Conservation (phyloP, 2,113 vertebrate species). For the Sceloporus undulatus region DNA sequence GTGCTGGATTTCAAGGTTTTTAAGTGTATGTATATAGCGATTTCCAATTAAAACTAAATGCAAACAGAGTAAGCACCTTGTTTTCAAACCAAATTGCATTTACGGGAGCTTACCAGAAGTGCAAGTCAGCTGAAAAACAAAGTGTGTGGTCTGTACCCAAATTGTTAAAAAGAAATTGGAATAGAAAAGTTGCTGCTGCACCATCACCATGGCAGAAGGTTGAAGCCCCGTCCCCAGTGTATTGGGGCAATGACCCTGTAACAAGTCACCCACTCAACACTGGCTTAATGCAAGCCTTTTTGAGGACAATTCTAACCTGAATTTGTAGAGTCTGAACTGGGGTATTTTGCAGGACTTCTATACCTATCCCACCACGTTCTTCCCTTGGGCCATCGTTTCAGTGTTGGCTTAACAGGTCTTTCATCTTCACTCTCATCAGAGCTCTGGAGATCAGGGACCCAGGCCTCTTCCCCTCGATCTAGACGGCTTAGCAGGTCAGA, state of each 20-base stretch:
- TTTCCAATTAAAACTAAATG: background rate
- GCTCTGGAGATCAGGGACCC: slow-evolving; percentile 29
- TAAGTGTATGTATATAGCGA: background rate
- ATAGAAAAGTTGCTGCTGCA: too few relatives aligned
- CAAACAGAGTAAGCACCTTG: background rate
- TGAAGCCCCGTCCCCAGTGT: too few relatives aligned
- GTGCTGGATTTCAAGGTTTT: too few relatives aligned
- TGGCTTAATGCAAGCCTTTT: background rate
- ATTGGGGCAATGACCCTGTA: too few relatives aligned
- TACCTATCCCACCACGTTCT: slow-evolving; percentile 26
- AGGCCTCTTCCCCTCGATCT: slow-evolving; percentile 30
- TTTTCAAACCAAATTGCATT: background rate
- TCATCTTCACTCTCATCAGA: slow-evolving; percentile 35
- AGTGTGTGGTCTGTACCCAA: background rate
- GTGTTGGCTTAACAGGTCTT: slow-evolving; percentile 20
- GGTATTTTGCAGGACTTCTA: background rate
- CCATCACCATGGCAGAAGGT: too few relatives aligned
- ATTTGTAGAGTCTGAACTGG: slow-evolving; percentile 19
- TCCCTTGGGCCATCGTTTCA: slow-evolving; percentile 12
- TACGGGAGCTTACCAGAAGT: background rate
- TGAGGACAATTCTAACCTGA: slow-evolving; percentile 11
- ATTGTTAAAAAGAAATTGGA: background rate
- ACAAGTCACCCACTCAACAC: background rate
- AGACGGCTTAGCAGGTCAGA: slow-evolving; percentile 6
- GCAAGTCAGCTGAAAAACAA: background rate